Evolutionary conservation across 2,797 vertebrate species (phyloP).

Genomic region (Chromis chromis): DNA sequence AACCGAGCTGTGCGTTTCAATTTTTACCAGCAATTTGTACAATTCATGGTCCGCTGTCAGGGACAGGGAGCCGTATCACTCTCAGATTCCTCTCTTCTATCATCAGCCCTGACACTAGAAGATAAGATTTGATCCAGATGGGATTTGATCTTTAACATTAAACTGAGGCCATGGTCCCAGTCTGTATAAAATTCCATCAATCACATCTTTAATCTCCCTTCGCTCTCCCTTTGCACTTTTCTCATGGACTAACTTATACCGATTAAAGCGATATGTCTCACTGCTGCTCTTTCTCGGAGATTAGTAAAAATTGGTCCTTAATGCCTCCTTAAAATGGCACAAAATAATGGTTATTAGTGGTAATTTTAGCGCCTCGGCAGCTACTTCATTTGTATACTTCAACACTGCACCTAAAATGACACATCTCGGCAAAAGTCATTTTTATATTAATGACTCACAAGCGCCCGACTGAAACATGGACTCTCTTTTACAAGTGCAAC

Average conservation of each 20-base stretch:
- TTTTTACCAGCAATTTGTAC: constrained; percentile 73
- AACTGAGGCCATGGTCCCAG: constrained; percentile 60
- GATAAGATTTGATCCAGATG: constrained; percentile 74
- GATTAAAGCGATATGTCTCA: constrained; percentile 47
- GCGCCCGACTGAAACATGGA: background rate
- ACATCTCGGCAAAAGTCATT: background rate
- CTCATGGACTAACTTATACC: constrained; percentile 36
- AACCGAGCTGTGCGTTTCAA: constrained; percentile 62
- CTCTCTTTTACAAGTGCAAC: background rate
- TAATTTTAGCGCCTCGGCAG: constrained; percentile 8
- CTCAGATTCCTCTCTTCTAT: constrained; percentile 56
- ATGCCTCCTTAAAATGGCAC: constrained; percentile 16
- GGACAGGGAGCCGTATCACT: constrained; percentile 50
- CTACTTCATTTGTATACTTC: constrained; percentile 4
- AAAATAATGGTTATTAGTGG: constrained; percentile 3
- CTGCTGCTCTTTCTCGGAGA: constrained; percentile 29
- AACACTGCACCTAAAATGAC: background rate
- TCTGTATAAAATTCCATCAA: constrained; percentile 64
- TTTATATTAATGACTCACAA: constrained; percentile 4
- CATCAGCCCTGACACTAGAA: constrained; percentile 68
- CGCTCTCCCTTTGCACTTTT: constrained; percentile 54
- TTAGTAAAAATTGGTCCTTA: constrained; percentile 26
- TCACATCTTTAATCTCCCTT: constrained; percentile 67
- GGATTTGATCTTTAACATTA: constrained; percentile 76
- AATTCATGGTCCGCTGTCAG: constrained; percentile 70